Base-by-base conservation (phyloP, 2,113 vertebrate species). In the Amphiprion percula region DNA sequence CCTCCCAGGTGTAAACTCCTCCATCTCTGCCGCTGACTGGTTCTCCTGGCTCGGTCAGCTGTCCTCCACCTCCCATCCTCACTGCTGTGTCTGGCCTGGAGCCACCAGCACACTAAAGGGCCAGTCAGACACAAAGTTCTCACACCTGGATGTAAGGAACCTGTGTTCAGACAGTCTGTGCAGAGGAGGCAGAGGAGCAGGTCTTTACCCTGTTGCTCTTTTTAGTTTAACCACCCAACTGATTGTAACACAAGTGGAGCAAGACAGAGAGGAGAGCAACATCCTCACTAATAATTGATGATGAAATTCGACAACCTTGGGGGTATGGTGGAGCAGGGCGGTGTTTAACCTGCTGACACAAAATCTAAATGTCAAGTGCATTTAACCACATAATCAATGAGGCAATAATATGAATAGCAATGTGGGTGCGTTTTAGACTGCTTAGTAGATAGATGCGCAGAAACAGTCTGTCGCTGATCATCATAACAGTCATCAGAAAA, bases 1-100 rank as follows among this genome's bases (percentile, higher is more conserved):
- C 97, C 47, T 97, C 95, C 98, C 98, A 99, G 88, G 95, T 96
- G 91, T 95, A 96, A 15, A 89, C 72, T 1, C 46, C 73, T 8
- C 55, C 49, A 10, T 47, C 59, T 19, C 41, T 60, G 17, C 86
- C 74, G 15, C 50, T 68, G 70, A 0, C 4, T 1, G 71, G 4
- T 44, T 83, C 68, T 10, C 46, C 74, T 0, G 64, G 60, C 44
- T 90, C 90, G 1, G 82, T 85, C 83, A 81, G 85, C 73, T 90
- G 77, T 2, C 74, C 84, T 76, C 84, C 83, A 11, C 70, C 71
- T 33, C 90, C 85, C 91, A 86, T 90, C 71, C 53, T 89, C 66
- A 23, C 24, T 21, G 52, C 73, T 33, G 50, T 15, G n/a, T 46
- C 53, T 82, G 67, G 39, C 52, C 37, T 52, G 17, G 46, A 60